Base-by-base conservation (phyloP, 2,113 vertebrate genomes). In the Cheirogaleus medius region DNA sequence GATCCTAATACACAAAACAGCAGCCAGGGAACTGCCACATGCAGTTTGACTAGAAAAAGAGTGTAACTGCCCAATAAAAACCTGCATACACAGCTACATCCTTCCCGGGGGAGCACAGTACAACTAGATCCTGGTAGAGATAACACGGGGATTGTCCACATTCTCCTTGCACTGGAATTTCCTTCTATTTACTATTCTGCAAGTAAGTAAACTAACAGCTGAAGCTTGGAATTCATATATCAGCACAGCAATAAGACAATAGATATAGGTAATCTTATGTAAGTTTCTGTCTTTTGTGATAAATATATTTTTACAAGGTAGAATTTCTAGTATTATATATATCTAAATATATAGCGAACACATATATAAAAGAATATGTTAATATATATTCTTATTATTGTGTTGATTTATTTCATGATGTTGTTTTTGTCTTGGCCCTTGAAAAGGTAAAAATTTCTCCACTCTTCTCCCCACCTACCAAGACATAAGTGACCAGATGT, bases 81-180 rank as follows among this genome's bases (percentile, higher is more conserved):
- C 32, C 32, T 44, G 44, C 37, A 34, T 12, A 15, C 42, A 52
- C 52, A 89, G n/a, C 47, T 42, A 34, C 32, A 49, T 49, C 54
- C 27, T 94, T 94, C 95, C 44, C 37, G n/a, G 54, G 96, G 78
- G n/a, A 78, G 39, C 44, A 87, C 63, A 56, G 3, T 87, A 37
- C 74, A 69, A 80, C 52, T 49, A 87, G 66, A 96, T 86, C 42
- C 73, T 84, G 34, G 12, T 10, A 58, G 52, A 73, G 78, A 87
- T 44, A 91, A 64, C 49, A 47, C 8, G 69, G 32, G 20, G 42
- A 69, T 74, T 63, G 32, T 85, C 71, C 94, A 71, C 76, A 71
- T 86, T 66, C 81, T 95, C 32, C 11, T 87, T 54, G 87, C 94
- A 37, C 25, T 97, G 89, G 68, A 92, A 92, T 96, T 92, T 90